Evolutionary conservation across 2,113 vertebrate genomes (phyloP), one percentile per base, ranked within the genome.

Genomic region (Otocyon megalotis): DNA sequence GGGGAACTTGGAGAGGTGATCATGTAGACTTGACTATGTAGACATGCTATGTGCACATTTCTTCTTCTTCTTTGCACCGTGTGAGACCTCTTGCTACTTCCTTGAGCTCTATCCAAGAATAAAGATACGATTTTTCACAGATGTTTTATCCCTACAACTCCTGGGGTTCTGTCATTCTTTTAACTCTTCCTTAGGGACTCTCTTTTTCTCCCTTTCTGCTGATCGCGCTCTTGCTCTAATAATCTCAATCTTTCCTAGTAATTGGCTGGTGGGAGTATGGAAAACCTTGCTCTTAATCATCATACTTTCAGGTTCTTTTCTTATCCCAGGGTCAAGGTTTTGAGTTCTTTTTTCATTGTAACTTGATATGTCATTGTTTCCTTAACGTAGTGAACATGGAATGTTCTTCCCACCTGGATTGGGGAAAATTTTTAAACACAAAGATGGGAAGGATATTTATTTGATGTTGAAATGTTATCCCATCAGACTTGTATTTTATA

Each of bases 391-490:
- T 79, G 9, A 94, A 58, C 15, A 8, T 63, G 30, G 50, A 71
- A 43, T 91, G 30, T 93, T 94, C 37, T 95, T 84, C 19, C 32
- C 94, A 50, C 19, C 19, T 89, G 24, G 2, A 48, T 17, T 82
- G 32, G 15, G 63, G 32, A n/a, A 76, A 30, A 9, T 74, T 58
- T 94, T 96, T n/a, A 84, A 90, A 85, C 32, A 4, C 85, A 58
- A 71, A 76, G 74, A 13, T 56, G 65, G 28, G 12, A 54, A 67
- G 71, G 17, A 54, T 95, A 74, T 48, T 92, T 53, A 92, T 71
- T 79, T 62, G 17, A 72, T 94, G 4, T 86, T 94, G 26, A 86
- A 97, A 72, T 2, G 69, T 89, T 89, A 88, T 56, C 28, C 69
- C 43, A 84, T 3, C 15, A 56, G 63, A 83, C 43, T 53, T 83